Evolutionary conservation across 2,888 invertebrate genomes (phyloP).

Genomic region (Oligia latruncula): DNA sequence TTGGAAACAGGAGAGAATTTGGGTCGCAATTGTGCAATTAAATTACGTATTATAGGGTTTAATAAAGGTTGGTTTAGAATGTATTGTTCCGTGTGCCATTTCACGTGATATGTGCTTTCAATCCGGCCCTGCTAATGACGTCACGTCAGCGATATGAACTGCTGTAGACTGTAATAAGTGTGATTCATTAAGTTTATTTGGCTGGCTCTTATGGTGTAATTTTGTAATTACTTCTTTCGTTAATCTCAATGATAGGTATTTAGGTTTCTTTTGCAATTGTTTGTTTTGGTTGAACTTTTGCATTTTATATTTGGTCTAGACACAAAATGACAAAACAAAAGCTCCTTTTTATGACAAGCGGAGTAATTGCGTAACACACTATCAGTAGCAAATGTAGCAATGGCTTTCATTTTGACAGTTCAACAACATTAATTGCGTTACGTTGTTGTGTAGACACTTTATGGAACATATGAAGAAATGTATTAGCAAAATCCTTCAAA

Average conservation of each 20-base stretch:
- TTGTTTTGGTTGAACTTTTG: not conserved
- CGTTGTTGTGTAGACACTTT: too few species aligned
- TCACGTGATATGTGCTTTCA: constrained; percentile 44
- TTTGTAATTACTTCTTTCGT: not conserved
- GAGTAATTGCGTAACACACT: not conserved
- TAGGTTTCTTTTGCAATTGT: not conserved
- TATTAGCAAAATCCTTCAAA: too few species aligned
- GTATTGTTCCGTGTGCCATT: constrained; percentile 47
- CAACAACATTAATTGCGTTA: not conserved
- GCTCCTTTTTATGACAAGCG: not conserved
- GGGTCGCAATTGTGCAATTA: constrained; percentile 41
- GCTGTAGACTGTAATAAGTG: constrained; percentile 26
- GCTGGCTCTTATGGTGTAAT: not conserved
- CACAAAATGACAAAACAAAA: not conserved
- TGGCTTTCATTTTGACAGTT: not conserved
- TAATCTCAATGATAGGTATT: constrained; percentile 2
- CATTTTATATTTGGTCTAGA: not conserved
- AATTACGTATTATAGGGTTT: constrained; percentile 34
- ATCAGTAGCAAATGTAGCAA: not conserved
- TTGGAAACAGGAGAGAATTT: constrained; percentile 35
- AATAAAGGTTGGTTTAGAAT: constrained; percentile 40
- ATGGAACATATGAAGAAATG: too few species aligned
- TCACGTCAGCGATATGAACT: constrained; percentile 25
- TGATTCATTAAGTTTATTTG: constrained; percentile 35
- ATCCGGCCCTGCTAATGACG: constrained; percentile 42